Evolutionary conservation across 1,140 invertebrate species (phyloP).

Genomic region (Drosophila orena): DNA sequence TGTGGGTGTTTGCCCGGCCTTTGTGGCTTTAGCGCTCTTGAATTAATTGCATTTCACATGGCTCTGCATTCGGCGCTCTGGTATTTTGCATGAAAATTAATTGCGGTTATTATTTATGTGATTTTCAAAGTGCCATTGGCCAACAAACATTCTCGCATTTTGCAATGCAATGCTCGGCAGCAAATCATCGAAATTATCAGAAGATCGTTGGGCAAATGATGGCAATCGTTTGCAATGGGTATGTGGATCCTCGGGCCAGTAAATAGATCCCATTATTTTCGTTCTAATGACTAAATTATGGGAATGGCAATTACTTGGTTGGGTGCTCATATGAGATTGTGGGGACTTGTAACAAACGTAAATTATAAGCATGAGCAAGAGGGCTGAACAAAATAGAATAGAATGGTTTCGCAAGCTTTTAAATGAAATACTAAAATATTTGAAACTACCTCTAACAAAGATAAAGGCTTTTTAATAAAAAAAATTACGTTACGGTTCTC

Average conservation of each 20-base stretch:
- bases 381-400: too few relatives aligned
- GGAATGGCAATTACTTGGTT: conserved; percentile 13
- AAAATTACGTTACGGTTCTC: too few relatives aligned
- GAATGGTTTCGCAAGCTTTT: too few relatives aligned
- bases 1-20: conserved; percentile 31
- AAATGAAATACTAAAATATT: background rate
- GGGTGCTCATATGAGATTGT: conserved; percentile 1
- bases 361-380: background rate
- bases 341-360: background rate
- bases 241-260: conserved; percentile 6
- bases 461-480: background rate
- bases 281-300: conserved; percentile 29
- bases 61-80: conserved; percentile 55
- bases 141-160: conserved; percentile 23
- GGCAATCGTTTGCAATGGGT: conserved; percentile 25
- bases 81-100: conserved; percentile 72
- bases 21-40: conserved; percentile 49
- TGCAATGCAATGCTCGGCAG: conserved; percentile 19
- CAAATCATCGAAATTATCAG: conserved; percentile 28
- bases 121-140: conserved; percentile 48
- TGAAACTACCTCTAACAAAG: background rate
- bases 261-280: conserved; percentile 15
- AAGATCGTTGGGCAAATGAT: conserved; percentile 19
- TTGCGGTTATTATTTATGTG: conserved; percentile 69
- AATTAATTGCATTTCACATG: conserved; percentile 80